Conservation (phyloP, 2,888 invertebrate species). For the Machimus rusticus region DNA sequence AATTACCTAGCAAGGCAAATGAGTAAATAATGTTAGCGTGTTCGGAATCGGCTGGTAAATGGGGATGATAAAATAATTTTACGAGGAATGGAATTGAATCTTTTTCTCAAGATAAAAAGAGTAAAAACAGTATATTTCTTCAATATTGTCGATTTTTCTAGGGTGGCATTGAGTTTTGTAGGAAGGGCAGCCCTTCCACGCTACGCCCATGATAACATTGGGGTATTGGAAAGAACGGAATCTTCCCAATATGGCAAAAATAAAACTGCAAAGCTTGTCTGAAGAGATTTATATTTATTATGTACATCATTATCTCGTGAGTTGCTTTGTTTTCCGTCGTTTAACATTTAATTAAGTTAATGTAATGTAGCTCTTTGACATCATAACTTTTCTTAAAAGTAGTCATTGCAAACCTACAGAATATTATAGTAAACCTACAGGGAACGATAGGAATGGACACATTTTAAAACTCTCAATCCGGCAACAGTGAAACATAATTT, state of each 20-base stretch:
- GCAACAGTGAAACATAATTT: background rate
- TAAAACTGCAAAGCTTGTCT: background rate
- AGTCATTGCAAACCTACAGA: background rate
- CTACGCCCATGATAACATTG: too few species aligned
- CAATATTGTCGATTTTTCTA: too few species aligned
- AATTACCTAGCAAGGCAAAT: too few species aligned
- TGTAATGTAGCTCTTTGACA: background rate
- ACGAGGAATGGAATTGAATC: too few species aligned
- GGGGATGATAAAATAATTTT: too few species aligned
- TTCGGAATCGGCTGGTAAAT: too few species aligned
- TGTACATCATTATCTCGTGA: background rate
- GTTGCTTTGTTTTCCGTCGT: background rate
- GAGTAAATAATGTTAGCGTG: too few species aligned
- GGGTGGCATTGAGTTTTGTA: too few species aligned
- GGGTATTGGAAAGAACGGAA: too few species aligned
- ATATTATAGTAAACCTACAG: background rate
- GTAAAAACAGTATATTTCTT: too few species aligned
- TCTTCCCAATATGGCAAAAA: background rate
- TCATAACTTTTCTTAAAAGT: background rate
- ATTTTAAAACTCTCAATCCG: conserved; percentile 2
- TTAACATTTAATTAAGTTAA: background rate
- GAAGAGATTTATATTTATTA: background rate
- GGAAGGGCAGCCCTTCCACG: too few species aligned
- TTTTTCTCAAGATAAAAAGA: too few species aligned
- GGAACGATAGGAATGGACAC: background rate